Base-by-base conservation (phyloP, 2,888 invertebrate species). In the Heterodera filipjevi region DNA sequence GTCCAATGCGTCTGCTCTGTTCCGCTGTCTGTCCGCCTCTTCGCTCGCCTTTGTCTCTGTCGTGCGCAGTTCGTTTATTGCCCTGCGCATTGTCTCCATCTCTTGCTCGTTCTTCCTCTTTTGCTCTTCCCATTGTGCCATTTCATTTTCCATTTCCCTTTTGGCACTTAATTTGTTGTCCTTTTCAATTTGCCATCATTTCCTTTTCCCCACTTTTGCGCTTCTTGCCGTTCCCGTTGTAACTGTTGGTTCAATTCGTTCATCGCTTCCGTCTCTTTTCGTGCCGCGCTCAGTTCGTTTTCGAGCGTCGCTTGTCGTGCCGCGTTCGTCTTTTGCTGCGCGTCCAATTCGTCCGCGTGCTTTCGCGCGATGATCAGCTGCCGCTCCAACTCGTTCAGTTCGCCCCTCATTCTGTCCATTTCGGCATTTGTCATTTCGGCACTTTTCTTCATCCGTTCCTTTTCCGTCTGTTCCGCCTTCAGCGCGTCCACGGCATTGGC, bases 301-400 rank as follows among this genome's bases (percentile, higher is more conserved):
- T 88, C 88, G 27, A 86, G 78, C 66, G 85, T 84, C n/a, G 84
- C 82, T 16, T 85, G 77, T 79, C 87, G 89, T 66, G 87, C 87
- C 81, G 87, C 87, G n/a, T 83, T 82, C 44, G 84, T 86, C 83
- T 89, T 88, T 72, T 87, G 84, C 44, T 86, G 85, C 1, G 87
- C 85, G 78, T 88, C 88, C 68, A 89, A 82, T 59, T 88, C 88
- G 76, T 88, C 88, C 68, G 89, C 89, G 80, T 86, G 86, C 66
- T 86, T 83, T 33, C 87, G 85, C 12, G 88, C 82, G n/a, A 87
- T 80, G 77, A 85, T 83, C 71, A 87, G 80, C 79, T 87, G 86
- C 66, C 86, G 83, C 73, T 89, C 87, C 70, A 83, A 84, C 76
- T 89, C 87, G 44, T 82, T 83, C 73, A 89, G 82, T 27, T 82